Base-by-base conservation (phyloP, 2,797 vertebrate species). In the Aplochiton taeniatus region DNA sequence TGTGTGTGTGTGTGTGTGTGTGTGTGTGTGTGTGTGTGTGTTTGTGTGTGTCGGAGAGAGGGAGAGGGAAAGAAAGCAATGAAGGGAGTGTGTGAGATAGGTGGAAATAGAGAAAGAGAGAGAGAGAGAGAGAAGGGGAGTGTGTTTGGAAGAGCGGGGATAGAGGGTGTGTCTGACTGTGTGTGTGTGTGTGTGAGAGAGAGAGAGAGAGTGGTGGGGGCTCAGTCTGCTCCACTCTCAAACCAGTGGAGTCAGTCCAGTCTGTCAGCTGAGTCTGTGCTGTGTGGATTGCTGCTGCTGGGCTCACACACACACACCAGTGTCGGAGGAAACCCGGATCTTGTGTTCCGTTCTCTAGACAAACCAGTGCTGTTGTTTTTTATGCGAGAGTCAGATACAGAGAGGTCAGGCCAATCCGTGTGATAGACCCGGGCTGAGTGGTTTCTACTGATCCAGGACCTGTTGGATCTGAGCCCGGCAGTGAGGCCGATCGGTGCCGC, bases 51-150 rank as follows among this genome's bases (percentile, higher is more conserved):
- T 61, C 41, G 69, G 53, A 83, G 78, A 84, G 83, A 84, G 87
- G 87, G 87, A 78, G 59, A 11, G 82, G 68, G 45, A 47, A 87
- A 87, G 91, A 80, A 80, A 78, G 64, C 51, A 72, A 70, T 66
- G 55, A 74, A 82, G 83, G 67, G 74, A 77, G 85, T 85, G 76
- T 53, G 51, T 75, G 76, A 81, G 75, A 74, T 78, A 78, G 82
- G 84, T 80, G 76, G 50, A 0, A 81, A 20, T 19, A 45, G 88
- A 88, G 89, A 80, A 78, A 82, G 63, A 58, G 74, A 70, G 69
- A 46, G 45, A 71, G 73, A 31, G 18, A 42, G 20, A 50, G 60
- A 49, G n/a, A 50, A 42, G 7, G 57, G 18, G 45, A 54, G 55
- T 60, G 58, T 4, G 48, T 9, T 13, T 9, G 60, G 2, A 31